A percentile compares a stretch with the other conserved stretches of the same genome.
Conservation (phyloP, 2,888 invertebrate genomes). For the Glyphotaelius pellucidus region DNA sequence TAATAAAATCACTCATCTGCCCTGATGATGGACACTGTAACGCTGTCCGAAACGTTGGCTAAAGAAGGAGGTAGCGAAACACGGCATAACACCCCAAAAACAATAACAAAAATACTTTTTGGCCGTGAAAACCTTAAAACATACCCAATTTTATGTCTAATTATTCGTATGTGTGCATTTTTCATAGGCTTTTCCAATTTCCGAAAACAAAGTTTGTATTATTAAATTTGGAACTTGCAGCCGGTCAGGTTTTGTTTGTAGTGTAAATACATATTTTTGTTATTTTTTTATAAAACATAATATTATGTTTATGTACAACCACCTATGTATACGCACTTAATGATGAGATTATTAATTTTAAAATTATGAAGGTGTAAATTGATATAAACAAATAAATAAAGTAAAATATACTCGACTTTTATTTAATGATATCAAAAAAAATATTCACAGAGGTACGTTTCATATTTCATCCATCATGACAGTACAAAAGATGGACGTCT, state of each 20-base stretch:
- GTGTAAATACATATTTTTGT: neutral
- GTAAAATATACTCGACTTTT: neutral
- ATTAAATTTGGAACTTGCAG: neutral
- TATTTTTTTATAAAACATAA: neutral
- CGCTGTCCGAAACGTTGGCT: no score
- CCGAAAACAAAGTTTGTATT: neutral
- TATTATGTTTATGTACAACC: neutral
- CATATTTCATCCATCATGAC: neutral
- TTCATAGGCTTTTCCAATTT: neutral
- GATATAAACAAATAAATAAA: conserved; percentile 12
- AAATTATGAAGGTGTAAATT: conserved; percentile 13
- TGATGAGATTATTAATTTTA: neutral
- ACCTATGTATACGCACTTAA: neutral
- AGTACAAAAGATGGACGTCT: neutral
- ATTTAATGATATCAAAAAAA: neutral
- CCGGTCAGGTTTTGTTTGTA: neutral
- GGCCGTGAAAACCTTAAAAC: no score
- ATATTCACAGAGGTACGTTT: neutral
- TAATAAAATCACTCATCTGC: no score
- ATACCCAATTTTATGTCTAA: neutral
- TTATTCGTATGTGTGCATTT: no score
- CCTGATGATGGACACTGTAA: no score
- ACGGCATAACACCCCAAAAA: no score
- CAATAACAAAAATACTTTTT: no score
- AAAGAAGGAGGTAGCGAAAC: no score